A percentile compares a stretch with the other conserved stretches of the same genome.
These are phyloP conservation scores for Agrotis exclamationis DNA, from an alignment of 2,888 invertebrate genomes.

Conservation along the genomic window DNA sequence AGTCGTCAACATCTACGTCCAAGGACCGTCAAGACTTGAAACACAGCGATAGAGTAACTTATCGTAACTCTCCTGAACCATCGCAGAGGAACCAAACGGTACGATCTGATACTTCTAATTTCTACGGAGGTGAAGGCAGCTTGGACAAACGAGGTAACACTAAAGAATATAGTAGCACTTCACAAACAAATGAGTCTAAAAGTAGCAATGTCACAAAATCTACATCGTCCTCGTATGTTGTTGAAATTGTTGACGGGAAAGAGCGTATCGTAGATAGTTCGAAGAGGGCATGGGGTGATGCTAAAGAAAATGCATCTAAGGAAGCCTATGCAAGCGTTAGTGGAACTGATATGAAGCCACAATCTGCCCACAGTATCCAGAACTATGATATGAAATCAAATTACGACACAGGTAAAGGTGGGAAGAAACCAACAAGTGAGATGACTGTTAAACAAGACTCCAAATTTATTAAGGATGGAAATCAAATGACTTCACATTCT, in stretches of 20 bases:
- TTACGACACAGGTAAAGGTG: conserved; percentile 91
- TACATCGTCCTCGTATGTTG: conserved; percentile 92
- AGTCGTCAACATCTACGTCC: conserved; percentile 65
- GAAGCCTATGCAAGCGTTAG: conserved; percentile 90
- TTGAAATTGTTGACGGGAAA: conserved; percentile 93
- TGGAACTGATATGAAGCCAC: conserved; percentile 91
- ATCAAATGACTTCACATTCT: conserved; percentile 81
- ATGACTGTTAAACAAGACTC: conserved; percentile 83
- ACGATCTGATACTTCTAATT: conserved; percentile 81
- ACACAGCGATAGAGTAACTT: conserved; percentile 79
- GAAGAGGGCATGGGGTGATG: conserved; percentile 91
- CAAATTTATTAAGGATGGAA: conserved; percentile 85
- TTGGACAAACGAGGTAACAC: conserved; percentile 80
- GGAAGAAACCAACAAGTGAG: conserved; percentile 84
- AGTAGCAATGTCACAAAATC: conserved; percentile 91
- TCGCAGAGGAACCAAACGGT: conserved; percentile 77
- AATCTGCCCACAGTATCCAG: conserved; percentile 89
- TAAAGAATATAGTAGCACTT: conserved; percentile 83
- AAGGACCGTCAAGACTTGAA: conserved; percentile 75
- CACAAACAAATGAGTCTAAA: conserved; percentile 88
- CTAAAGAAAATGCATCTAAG: conserved; percentile 84
- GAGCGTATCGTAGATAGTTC: conserved; percentile 92
- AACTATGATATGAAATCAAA: conserved; percentile 90
- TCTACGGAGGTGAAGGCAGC: conserved; percentile 83
- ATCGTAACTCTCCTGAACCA: conserved; percentile 76